Conservation (phyloP, 2,888 invertebrate genomes). For the Temnothorax ravouxi region DNA sequence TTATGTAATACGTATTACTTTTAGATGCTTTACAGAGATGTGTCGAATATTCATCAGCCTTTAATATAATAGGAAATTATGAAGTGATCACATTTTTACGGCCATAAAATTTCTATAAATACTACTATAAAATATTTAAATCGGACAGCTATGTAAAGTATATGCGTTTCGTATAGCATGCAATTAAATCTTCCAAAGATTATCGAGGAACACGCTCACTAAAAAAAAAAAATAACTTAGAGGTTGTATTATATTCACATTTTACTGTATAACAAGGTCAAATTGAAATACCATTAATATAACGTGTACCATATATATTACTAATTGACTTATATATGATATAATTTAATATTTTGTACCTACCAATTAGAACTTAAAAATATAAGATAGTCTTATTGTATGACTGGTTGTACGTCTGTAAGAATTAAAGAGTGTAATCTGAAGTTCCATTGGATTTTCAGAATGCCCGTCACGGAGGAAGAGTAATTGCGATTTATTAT, state of each 20-base stretch:
- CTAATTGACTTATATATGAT: constrained; percentile 67
- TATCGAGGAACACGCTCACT: constrained; percentile 48
- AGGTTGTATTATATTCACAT: constrained; percentile 55
- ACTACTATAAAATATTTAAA: constrained; percentile 19
- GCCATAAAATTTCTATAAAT: constrained; percentile 15
- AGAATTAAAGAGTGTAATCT: constrained; percentile 62
- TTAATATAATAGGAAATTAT: background rate
- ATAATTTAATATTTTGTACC: constrained; percentile 70
- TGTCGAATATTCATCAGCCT: constrained; percentile 12
- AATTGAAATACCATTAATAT: constrained; percentile 58
- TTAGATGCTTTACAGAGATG: background rate
- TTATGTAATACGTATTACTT: background rate
- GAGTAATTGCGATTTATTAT: constrained; percentile 68
- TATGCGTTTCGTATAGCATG: constrained; percentile 26
- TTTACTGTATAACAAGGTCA: constrained; percentile 58
- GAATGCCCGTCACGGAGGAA: constrained; percentile 52
- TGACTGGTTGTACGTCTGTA: constrained; percentile 59
- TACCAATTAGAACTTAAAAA: constrained; percentile 53
- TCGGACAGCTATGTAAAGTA: constrained; percentile 28
- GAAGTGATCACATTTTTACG: constrained; percentile 14
- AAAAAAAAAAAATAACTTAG: constrained; percentile 38
- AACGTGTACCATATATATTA: constrained; percentile 63
- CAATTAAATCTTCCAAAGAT: constrained; percentile 52
- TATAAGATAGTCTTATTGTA: constrained; percentile 61
- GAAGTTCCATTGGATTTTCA: constrained; percentile 66